Base-by-base conservation (phyloP, 2,113 vertebrate species). In the Brachyhypopomus occidentalis region DNA sequence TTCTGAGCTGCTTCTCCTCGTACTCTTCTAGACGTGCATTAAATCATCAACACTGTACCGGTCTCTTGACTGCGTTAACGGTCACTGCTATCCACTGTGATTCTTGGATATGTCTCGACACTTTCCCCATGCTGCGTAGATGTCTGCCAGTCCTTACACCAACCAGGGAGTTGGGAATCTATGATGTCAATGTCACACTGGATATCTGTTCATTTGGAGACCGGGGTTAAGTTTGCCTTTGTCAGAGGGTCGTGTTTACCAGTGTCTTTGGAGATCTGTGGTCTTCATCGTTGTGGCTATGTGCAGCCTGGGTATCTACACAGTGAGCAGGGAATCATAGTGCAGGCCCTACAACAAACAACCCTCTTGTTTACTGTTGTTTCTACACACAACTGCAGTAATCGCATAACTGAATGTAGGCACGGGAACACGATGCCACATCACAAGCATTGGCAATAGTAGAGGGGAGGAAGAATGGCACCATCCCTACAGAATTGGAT, bases 401-500 rank as follows among this genome's bases (percentile, higher is more conserved):
- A 34, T 79, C 5, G 45, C 36, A 56, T 56, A 56, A 77, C 72
- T 66, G 2, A 72, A 76, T 72, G 80, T 36, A 27, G 41, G 17
- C 20, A 63, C 52, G n/a, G 36, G 11, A 80, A 55, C 20, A 79
- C 60, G 27, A 30, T 64, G 72, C 16, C 8, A 27, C 72, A 70
- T 14, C 60, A 58, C 59, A 70, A 60, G 27, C 48, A 67, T 55
- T 36, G 25, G 25, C 12, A 73, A 77, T 4, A 11, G 34, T 30
- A 19, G 67, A 30, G 69, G 25, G 1, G 48, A 34, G 52, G 45
- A 69, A 34, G 36, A n/a, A 71, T 38, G 77, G 19, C 34, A 19
- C 63, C 71, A 79, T 85, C 80, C 80, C 76, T 55, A 25, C 75
- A 82, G 79, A 82, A 75, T 60, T 76, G 30, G 56, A 79, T 75